Conservation (phyloP, 1,140 invertebrate genomes). For the Pogonomyrmex barbatus region DNA sequence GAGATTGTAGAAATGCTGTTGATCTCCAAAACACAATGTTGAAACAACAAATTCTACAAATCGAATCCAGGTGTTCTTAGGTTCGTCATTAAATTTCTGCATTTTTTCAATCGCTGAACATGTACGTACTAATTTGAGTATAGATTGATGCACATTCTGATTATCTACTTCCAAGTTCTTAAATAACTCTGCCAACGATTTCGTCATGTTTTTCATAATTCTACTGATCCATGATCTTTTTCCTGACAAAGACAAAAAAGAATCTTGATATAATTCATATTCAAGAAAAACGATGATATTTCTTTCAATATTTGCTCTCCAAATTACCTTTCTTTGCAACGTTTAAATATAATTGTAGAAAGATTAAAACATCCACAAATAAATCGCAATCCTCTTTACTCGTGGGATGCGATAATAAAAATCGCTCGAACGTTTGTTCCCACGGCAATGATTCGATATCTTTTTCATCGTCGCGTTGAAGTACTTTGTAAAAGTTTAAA, state of each 20-base stretch:
- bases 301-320: neutral
- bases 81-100: slow-evolving; percentile 61
- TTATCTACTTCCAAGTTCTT: slow-evolving; percentile 75
- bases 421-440: slow-evolving; percentile 87
- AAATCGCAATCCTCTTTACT: slow-evolving; percentile 87
- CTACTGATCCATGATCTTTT: slow-evolving; percentile 75
- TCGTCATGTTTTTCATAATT: slow-evolving; percentile 80
- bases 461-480: slow-evolving; percentile 73
- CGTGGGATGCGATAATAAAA: slow-evolving; percentile 87
- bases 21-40: slow-evolving; percentile 80
- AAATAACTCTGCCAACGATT: slow-evolving; percentile 79
- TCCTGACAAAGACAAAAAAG: slow-evolving; percentile 57
- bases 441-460: slow-evolving; percentile 87
- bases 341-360: slow-evolving; percentile 85
- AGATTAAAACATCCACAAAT: slow-evolving; percentile 87
- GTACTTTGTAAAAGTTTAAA: slow-evolving; percentile 78
- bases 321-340: slow-evolving; percentile 69
- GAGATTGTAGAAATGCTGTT: slow-evolving; percentile 87
- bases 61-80: slow-evolving; percentile 76
- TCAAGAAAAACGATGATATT: neutral
- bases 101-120: slow-evolving; percentile 76
- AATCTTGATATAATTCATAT: neutral
- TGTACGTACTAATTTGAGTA: slow-evolving; percentile 79
- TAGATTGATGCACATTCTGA: slow-evolving; percentile 80
- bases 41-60: slow-evolving; percentile 80